A percentile compares a stretch with the other conserved stretches of the same genome.
These are phyloP conservation scores for Amazona vittata DNA, from an alignment of 2,113 vertebrate genomes.

Conservation along the genomic window DNA sequence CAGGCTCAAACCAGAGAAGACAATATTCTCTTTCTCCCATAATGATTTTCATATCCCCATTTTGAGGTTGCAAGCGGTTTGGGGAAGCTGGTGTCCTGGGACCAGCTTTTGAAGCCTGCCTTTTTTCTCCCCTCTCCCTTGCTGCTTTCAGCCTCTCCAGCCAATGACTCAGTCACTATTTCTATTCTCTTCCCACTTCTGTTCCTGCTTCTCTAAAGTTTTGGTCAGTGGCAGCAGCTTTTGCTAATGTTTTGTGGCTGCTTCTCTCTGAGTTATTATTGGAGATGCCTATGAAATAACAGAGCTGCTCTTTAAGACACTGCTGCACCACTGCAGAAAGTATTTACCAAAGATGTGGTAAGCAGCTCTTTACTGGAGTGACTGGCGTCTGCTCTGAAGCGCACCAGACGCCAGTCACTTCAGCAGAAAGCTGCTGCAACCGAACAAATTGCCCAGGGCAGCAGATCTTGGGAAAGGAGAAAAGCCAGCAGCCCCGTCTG, in stretches of 20 bases:
- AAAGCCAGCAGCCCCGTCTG: conserved; percentile 60
- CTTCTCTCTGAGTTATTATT: conserved; percentile 28
- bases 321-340: conserved; percentile 51
- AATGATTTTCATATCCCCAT: not conserved
- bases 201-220: conserved; percentile 31
- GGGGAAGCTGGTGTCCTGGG: not conserved
- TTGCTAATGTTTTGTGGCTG: conserved; percentile 50
- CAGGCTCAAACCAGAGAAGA: not conserved
- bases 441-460: conserved; percentile 66
- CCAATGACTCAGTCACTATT: conserved; percentile 50
- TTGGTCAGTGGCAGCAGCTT: conserved; percentile 48
- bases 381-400: conserved; percentile 61
- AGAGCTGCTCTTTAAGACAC: conserved; percentile 52
- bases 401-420: conserved; percentile 61
- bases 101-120: not conserved
- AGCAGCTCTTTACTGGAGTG: conserved; percentile 58
- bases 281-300: conserved; percentile 49
- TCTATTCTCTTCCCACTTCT: conserved; percentile 55
- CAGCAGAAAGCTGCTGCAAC: conserved; percentile 65
- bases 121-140: not conserved
- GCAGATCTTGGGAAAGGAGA: conserved; percentile 61
- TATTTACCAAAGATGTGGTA: conserved; percentile 58
- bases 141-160: not conserved
- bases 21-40: not conserved
- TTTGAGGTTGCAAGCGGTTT: not conserved